These are phyloP conservation scores for Myodes glareolus DNA, from an alignment of 2,113 vertebrate genomes.

Conservation along the genomic window DNA sequence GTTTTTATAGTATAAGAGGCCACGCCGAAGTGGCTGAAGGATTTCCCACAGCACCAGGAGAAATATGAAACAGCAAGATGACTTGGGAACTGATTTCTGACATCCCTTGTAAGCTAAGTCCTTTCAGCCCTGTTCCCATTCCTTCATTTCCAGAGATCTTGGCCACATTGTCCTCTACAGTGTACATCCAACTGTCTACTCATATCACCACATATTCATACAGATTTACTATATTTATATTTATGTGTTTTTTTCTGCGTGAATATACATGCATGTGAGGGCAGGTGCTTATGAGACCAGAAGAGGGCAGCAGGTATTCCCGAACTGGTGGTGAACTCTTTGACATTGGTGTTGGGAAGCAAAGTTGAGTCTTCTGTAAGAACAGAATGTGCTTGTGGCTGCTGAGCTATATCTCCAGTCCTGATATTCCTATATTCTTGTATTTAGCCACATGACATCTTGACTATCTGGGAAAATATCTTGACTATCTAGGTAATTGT, in stretches of 20 bases:
- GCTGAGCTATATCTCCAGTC: too few relatives aligned
- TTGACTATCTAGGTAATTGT: neutral
- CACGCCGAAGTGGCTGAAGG: too few relatives aligned
- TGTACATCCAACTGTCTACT: neutral
- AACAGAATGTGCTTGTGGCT: neutral
- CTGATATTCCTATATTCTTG: neutral
- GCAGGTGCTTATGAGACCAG: neutral
- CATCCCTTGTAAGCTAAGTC: rapidly evolving
- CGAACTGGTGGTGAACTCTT: neutral
- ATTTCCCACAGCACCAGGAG: neutral
- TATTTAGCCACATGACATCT: neutral
- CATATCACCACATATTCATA: too few relatives aligned
- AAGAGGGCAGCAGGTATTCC: too few relatives aligned
- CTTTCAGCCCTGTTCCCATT: rapidly evolving
- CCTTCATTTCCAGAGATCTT: too few relatives aligned
- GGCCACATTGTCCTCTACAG: rapidly evolving
- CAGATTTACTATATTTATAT: neutral
- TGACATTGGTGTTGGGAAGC: neutral
- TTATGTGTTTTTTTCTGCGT: too few relatives aligned
- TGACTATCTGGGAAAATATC: neutral
- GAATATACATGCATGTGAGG: neutral
- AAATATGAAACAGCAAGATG: rapidly evolving
- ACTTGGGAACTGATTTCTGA: rapidly evolving
- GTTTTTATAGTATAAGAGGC: too few relatives aligned
- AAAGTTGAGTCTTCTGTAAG: neutral